phyloP scores from a whole-genome alignment of 2,797 vertebrate species.

The Tauraco hartlaubi region DNA sequence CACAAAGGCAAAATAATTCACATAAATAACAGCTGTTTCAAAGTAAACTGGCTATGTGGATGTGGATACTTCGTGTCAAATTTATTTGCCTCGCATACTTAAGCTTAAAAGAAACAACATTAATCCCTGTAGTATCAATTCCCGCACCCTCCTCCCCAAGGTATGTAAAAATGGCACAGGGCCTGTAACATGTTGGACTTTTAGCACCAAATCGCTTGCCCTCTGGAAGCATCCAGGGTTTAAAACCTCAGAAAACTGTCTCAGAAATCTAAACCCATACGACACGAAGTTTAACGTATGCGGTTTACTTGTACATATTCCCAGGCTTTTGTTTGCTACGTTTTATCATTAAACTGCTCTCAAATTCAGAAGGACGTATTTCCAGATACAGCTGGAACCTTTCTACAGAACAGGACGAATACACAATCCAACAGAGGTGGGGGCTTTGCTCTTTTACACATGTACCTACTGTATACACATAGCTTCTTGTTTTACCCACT shows the following conservation, averaged over 20 bases:
- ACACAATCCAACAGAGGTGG: background rate
- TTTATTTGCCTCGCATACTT: background rate
- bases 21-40: background rate
- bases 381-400: background rate
- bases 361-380: background rate
- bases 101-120: background rate
- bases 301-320: background rate
- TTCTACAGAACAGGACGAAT: background rate
- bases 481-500: background rate
- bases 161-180: background rate
- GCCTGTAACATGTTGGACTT: background rate
- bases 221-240: background rate
- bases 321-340: background rate
- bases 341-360: background rate
- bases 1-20: background rate
- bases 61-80: background rate
- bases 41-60: background rate
- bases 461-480: background rate
- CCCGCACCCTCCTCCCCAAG: background rate
- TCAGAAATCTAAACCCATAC: background rate
- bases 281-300: background rate
- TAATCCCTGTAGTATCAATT: background rate
- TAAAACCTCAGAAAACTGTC: background rate
- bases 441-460: background rate
- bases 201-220: background rate